Conservation (phyloP, 2,113 vertebrate genomes). For the Megaceryle maxima region DNA sequence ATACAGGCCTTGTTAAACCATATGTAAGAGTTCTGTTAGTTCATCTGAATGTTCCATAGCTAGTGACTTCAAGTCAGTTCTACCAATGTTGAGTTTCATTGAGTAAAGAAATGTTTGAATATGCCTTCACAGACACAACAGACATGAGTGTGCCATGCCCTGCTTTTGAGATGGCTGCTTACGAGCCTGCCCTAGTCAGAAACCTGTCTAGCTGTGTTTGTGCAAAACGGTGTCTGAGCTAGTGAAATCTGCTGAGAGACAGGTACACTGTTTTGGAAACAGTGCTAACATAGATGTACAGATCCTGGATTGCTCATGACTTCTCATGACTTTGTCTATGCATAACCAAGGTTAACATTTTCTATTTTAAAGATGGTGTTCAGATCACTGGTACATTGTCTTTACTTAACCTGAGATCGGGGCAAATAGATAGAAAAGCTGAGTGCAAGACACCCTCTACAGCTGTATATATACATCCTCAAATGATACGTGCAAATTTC, state of each 20-base stretch:
- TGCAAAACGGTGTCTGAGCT: neutral
- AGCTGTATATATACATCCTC: neutral
- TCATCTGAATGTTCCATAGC: neutral
- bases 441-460: neutral
- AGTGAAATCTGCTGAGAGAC: neutral
- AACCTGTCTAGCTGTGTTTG: neutral
- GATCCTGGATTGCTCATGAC: neutral
- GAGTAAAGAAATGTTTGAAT: neutral
- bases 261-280: neutral
- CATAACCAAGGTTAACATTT: neutral
- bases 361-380: neutral
- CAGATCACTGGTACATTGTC: neutral
- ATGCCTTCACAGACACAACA: neutral
- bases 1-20: neutral
- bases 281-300: neutral
- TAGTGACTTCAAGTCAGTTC: neutral
- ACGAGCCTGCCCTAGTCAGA: neutral
- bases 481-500: slow-evolving; percentile 59
- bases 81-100: neutral
- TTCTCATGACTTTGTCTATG: neutral
- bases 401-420: neutral
- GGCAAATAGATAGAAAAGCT: neutral
- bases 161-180: neutral
- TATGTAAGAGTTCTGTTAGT: neutral
- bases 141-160: neutral